A percentile compares a stretch with the other conserved stretches of the same genome.
phyloP scores from a whole-genome alignment of 2,113 vertebrate genomes.

The Rhinichthys klamathensis region DNA sequence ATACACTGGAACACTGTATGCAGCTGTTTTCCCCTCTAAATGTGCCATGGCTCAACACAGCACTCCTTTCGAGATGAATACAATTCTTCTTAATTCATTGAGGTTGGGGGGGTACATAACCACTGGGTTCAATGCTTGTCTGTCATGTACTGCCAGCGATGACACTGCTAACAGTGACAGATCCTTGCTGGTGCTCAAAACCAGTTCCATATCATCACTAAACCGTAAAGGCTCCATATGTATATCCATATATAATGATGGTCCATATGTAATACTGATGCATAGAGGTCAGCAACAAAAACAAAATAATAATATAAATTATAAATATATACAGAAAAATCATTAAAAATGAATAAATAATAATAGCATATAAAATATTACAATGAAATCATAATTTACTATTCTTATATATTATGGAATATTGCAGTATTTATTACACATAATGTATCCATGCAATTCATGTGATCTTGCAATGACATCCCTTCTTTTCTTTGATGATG shows the following conservation, averaged over 20 bases:
- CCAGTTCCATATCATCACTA: neutral
- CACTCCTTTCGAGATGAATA: neutral
- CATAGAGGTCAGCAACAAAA: neutral
- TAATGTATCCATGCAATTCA: too few species aligned
- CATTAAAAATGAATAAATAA: too few species aligned
- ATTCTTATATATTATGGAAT: too few species aligned
- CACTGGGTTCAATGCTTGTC: neutral
- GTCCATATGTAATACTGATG: neutral
- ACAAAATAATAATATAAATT: too few species aligned
- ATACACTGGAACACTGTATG: conserved; percentile 31
- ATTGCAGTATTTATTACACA: too few species aligned
- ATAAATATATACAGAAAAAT: too few species aligned
- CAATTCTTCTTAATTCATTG: neutral
- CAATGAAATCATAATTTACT: too few species aligned
- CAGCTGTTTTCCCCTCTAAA: neutral
- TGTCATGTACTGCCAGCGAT: neutral
- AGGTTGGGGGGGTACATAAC: neutral
- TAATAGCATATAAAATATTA: too few species aligned
- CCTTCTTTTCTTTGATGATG: too few species aligned
- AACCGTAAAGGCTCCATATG: neutral
- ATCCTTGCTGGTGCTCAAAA: neutral
- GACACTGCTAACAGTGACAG: neutral
- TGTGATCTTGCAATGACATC: too few species aligned
- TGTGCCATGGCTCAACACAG: neutral
- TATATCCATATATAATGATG: neutral